Base-by-base conservation (phyloP, 2,113 vertebrate genomes). In the Rhinopomastus cyanomelas region DNA sequence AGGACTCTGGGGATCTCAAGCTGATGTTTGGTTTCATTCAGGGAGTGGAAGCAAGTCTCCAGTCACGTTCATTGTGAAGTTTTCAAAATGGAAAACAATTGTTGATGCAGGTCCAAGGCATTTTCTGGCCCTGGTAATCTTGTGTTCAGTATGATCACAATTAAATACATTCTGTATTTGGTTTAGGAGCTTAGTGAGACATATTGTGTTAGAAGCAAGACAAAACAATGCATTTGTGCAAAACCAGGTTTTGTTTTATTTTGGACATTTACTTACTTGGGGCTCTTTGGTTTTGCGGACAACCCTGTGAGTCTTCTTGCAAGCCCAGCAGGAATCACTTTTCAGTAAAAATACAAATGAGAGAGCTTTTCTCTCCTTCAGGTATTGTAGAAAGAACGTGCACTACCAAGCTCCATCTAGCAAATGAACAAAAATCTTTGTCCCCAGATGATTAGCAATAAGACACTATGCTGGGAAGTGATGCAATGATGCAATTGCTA, bases 61-160 rank as follows among this genome's bases (percentile, higher is more conserved):
- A 95, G 66, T 81, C 84, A 95, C 49, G 86, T 91, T 88, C 91
- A 95, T 94, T 95, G 94, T 95, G 87, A 93, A 93, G 93, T 83
- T 92, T 96, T 92, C 79, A 89, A 95, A 96, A 94, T 96, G 88
- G 81, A 95, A 95, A 95, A 93, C 93, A 94, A 95, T 96, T 89
- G 84, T 77, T 95, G 92, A 77, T 82, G 65, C 23, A 53, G 74
- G 42, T 92, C 92, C 92, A 92, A 92, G 89, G 80, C 22, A 37
- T 91, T 92, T 95, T 94, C 64, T 96, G 81, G 79, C 87, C 92
- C 72, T 22, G 20, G n/a, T 94, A 89, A 92, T 87, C 81, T 91
- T 89, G 56, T 27, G 79, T 96, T 94, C 88, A 94, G 87, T 67
- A 87, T 90, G 91, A 90, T 91, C 85, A 90, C 83, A 95, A 95